Conservation (phyloP, 2,113 vertebrate genomes). For the Calyptommatus sinebrachiatus region DNA sequence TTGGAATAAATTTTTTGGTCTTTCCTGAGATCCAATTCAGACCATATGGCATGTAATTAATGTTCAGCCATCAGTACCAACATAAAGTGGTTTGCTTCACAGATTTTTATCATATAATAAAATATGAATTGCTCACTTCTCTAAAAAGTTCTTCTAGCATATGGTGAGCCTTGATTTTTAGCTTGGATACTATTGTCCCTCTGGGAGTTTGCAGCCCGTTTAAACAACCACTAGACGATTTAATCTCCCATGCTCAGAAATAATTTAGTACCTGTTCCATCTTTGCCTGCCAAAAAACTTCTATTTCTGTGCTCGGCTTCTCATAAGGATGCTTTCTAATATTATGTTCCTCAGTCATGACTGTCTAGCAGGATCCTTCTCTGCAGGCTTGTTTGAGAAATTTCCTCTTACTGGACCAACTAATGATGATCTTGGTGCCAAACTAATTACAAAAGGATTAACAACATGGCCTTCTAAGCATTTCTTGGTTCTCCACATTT, state of each 20-base stretch:
- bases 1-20: neutral
- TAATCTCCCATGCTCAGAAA: slow-evolving; percentile 1
- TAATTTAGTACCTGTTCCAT: neutral
- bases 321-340: neutral
- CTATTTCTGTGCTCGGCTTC: neutral
- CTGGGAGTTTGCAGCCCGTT: neutral
- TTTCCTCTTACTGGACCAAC: neutral
- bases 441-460: neutral
- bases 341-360: neutral
- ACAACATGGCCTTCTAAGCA: neutral
- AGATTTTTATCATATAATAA: neutral
- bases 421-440: neutral
- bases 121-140: neutral
- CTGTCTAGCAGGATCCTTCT: neutral
- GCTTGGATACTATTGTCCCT: neutral
- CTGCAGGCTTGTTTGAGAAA: neutral
- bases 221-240: slow-evolving; percentile 13
- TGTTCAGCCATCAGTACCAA: neutral
- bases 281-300: slow-evolving; percentile 10
- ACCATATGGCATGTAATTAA: slow-evolving; percentile 4
- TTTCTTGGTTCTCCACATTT: neutral
- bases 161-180: neutral
- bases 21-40: neutral
- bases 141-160: neutral
- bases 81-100: neutral